Percentiles rank a stretch among this genome's conserved stretches.
These are phyloP conservation scores for Urophycis tenuis DNA, from an alignment of 2,797 vertebrate species.

Conservation along the genomic window DNA sequence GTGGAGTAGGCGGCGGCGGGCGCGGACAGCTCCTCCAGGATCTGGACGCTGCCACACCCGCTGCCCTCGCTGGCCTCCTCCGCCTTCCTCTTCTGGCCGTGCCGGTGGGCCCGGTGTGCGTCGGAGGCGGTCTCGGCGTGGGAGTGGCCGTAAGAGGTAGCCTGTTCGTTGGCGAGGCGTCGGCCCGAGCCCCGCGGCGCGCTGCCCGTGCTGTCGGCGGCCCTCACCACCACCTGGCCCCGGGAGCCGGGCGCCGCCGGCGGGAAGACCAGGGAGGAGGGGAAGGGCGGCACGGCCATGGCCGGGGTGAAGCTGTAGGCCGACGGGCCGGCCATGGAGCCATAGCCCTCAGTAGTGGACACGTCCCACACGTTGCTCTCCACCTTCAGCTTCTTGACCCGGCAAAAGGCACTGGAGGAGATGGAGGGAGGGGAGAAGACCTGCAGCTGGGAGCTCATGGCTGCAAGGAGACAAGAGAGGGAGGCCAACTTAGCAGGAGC, in stretches of 20 bases:
- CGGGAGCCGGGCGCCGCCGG: constrained; percentile 79
- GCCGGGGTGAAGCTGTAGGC: constrained; percentile 83
- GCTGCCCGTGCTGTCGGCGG: constrained; percentile 89
- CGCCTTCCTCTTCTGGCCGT: constrained; percentile 91
- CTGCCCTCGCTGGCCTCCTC: constrained; percentile 78
- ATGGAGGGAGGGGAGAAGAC: constrained; percentile 94
- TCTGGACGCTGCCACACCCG: constrained; percentile 91
- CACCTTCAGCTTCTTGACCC: constrained; percentile 98
- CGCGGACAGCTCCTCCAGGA: constrained; percentile 92
- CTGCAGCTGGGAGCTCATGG: constrained; percentile 97
- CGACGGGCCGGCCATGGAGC: constrained; percentile 84
- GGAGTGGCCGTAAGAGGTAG: constrained; percentile 48
- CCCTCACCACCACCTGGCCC: constrained; percentile 88
- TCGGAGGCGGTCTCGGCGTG: constrained; percentile 66
- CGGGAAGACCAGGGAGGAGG: constrained; percentile 83
- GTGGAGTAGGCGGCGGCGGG: constrained; percentile 81
- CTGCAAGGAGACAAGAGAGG: constrained; percentile 54
- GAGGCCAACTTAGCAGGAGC: not conserved
- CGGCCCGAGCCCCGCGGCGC: constrained; percentile 88
- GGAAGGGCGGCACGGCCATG: constrained; percentile 81
- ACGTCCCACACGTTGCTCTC: constrained; percentile 94
- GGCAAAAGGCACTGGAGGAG: constrained; percentile 98
- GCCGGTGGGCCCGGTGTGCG: constrained; percentile 86
- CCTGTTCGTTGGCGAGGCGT: constrained; percentile 68
- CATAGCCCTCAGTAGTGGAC: constrained; percentile 86